A percentile compares a stretch with the other conserved stretches of the same genome.
Conservation (phyloP, 2,113 vertebrate genomes). For the Recurvirostra avosetta region DNA sequence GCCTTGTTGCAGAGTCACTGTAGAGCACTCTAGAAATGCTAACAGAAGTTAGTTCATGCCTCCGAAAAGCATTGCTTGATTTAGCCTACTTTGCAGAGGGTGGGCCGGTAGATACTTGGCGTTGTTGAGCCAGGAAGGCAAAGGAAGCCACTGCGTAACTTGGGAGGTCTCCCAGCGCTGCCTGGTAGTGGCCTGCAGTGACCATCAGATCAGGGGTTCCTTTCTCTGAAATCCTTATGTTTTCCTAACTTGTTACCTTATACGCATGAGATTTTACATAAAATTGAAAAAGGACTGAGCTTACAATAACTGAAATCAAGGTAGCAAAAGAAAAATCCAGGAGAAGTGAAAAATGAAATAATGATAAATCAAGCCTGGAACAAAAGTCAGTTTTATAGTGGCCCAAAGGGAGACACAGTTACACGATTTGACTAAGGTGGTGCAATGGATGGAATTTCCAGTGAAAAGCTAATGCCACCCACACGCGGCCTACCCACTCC, state of each 20-base stretch:
- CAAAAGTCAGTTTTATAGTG: background rate
- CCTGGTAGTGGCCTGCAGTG: background rate
- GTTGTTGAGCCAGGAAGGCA: background rate
- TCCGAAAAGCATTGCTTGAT: background rate
- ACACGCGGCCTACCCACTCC: background rate
- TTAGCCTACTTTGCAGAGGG: background rate
- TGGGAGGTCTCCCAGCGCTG: background rate
- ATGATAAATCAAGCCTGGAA: background rate
- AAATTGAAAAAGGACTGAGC: background rate
- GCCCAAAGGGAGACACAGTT: background rate
- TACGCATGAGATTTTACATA: background rate
- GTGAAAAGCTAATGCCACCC: background rate
- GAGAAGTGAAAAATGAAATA: background rate
- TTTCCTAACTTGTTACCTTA: background rate
- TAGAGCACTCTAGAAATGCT: background rate
- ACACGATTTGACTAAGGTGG: background rate
- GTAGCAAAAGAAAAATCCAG: background rate
- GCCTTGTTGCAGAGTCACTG: background rate
- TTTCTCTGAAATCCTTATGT: background rate
- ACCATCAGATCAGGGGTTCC: background rate
- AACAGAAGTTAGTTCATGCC: background rate
- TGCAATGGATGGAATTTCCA: background rate
- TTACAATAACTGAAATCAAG: background rate
- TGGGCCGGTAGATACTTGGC: background rate
- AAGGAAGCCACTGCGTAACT: background rate